Conservation (phyloP, 2,797 vertebrate species). For the Remorina albescens region DNA sequence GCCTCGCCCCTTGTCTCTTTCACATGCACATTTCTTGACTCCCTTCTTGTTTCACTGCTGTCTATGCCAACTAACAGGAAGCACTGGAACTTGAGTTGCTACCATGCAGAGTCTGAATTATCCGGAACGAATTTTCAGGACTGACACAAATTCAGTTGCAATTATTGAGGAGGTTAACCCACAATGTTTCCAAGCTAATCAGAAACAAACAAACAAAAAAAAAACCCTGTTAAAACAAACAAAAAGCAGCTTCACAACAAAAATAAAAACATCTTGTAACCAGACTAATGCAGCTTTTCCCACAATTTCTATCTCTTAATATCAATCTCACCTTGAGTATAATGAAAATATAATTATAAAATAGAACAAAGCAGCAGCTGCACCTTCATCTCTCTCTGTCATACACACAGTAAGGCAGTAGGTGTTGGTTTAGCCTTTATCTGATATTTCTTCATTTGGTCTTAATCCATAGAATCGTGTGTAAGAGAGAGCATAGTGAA, state of each 20-base stretch:
- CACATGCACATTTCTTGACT: constrained; percentile 30
- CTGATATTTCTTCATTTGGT: neutral
- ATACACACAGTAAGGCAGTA: neutral
- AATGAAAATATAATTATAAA: no score
- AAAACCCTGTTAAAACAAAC: no score
- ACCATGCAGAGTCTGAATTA: no score
- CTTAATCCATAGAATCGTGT: neutral
- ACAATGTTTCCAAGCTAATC: neutral
- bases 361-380: neutral
- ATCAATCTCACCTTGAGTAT: no score
- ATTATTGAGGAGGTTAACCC: neutral
- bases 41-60: constrained; percentile 22
- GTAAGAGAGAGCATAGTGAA: neutral
- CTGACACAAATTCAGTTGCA: neutral
- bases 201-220: neutral
- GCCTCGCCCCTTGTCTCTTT: constrained; percentile 26
- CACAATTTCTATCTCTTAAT: no score
- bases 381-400: neutral
- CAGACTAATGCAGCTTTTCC: no score
- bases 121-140: constrained; percentile 12
- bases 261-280: no score
- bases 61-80: constrained; percentile 34
- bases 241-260: no score
- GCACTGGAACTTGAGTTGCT: no score
- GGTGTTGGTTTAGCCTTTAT: neutral